Evolutionary conservation across 2,888 invertebrate genomes (phyloP), one percentile per base, ranked within the genome.

Genomic region (Lottia gigantea): DNA sequence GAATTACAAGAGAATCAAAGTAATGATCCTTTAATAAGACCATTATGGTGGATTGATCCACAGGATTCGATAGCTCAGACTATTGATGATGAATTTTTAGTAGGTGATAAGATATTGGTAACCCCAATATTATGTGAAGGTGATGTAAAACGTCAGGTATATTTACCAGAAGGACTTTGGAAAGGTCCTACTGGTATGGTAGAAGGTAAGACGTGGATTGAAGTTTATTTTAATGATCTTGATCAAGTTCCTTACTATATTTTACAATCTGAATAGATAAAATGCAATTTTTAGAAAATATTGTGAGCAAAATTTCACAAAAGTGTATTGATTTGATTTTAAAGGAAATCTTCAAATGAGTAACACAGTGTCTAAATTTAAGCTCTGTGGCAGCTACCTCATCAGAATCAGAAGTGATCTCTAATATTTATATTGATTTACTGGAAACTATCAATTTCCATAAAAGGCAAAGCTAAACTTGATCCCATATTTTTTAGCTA

Each of bases 11-110:
- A 65, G 6, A 19, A 46, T 47, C 64, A 74, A n/a, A 71, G 70
- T 12, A 71, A 72, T 8, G 71, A 73, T 26, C 74, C 77, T 16
- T 72, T 77, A 61, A 71, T 77, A 8, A 68, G 76, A 12, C 76
- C 77, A 4, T 64, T 77, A 65, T 76, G 76, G 76, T 77, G 77
- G 77, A 62, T 67, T 16, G 73, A 74, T 40, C 72, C 74, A 7
- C 16, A 71, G 14, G 76, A 77, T 49, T 26, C 46, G 0, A 46
- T 46, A 8, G 76, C 76, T 40, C 72, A 70, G 67, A 55, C 46
- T 6, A 66, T 77, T n/a, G 70, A 71, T 19, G 77, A 77, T 46
- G 73, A 77, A 72, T 77, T 77, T 64, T 14, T 77, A 67, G 71
- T 77, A 14, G 77, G 77, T 2, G 71, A 76, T 49, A 14, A 46